Percentiles rank a stretch among this genome's conserved stretches.
These are phyloP conservation scores for Diloba caeruleocephala DNA, from an alignment of 2,888 invertebrate genomes.

Conservation along the genomic window DNA sequence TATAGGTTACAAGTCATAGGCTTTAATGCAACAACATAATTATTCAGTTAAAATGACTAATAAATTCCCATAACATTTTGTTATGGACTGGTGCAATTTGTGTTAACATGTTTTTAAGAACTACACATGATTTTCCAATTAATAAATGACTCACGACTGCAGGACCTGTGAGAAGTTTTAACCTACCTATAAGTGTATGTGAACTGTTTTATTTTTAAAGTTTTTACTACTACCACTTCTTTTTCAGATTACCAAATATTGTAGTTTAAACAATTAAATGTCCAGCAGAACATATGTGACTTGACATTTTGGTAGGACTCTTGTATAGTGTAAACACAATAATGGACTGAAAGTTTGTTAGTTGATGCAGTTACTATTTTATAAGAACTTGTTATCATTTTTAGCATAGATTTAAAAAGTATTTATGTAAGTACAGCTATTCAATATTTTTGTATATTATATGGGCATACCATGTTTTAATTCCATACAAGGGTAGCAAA, in stretches of 20 bases:
- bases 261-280: slow-evolving; percentile 35
- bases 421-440: slow-evolving; percentile 9
- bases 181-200: too few species aligned
- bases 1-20: too few species aligned
- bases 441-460: slow-evolving; percentile 28
- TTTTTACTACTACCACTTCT: slow-evolving; percentile 1
- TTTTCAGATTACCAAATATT: slow-evolving; percentile 61
- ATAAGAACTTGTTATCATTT: slow-evolving; percentile 8
- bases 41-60: too few species aligned
- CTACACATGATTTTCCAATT: too few species aligned
- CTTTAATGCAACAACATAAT: too few species aligned
- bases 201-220: background rate
- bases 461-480: too few species aligned
- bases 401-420: background rate
- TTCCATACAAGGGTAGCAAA: too few species aligned
- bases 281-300: slow-evolving; percentile 8
- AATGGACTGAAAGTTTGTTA: slow-evolving; percentile 22
- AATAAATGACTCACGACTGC: too few species aligned
- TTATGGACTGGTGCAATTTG: too few species aligned
- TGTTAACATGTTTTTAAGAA: too few species aligned
- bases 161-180: too few species aligned
- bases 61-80: too few species aligned
- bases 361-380: slow-evolving; percentile 11
- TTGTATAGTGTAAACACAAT: slow-evolving; percentile 36
- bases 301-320: slow-evolving; percentile 8